Base-by-base conservation (phyloP, 2,113 vertebrate genomes). In the Cathartes aura region DNA sequence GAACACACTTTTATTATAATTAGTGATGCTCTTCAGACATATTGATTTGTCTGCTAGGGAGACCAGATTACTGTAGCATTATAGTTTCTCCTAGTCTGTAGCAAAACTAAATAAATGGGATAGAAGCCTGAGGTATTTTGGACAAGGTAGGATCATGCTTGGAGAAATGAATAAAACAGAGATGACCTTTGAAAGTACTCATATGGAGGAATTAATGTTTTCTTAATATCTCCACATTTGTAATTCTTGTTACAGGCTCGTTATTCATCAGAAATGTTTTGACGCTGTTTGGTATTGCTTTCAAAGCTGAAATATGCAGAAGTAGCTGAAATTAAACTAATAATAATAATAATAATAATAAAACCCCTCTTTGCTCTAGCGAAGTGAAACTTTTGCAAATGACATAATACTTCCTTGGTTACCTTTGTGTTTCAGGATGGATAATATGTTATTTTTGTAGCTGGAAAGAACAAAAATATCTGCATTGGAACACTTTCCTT, bases 121-220 rank as follows among this genome's bases (percentile, higher is more conserved):
- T 26, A 38, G 71, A 95, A 91, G 75, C 29, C 67, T 88, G 95
- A 84, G 42, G 56, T 92, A 30, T 66, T 89, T 75, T 96, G 84
- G 45, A 42, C 13, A 36, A 34, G 75, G 58, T 23, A 32, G 40
- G 71, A 91, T 89, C 26, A 30, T 43, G 40, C 45, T 80, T 87
- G 63, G 47, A 78, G 82, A 81, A 94, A 89, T 78, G 26, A 55
- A 63, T 80, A 91, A 85, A 48, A 50, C 27, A 52, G 70, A 91
- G 59, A 75, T 97, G 93, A 96, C 86, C 91, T 97, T 97, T 94
- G 78, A 85, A 97, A 94, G 32, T 79, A 26, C 68, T 94, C 18
- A 15, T 56, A 40, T 62, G 32, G 32, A 92, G 43, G 84, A 91
- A 97, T 95, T 89, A 91, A 83, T 89, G 32, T 92, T 95, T 97